Evolutionary conservation across 2,888 invertebrate species (phyloP).

Genomic region (Acrobasis suavella): DNA sequence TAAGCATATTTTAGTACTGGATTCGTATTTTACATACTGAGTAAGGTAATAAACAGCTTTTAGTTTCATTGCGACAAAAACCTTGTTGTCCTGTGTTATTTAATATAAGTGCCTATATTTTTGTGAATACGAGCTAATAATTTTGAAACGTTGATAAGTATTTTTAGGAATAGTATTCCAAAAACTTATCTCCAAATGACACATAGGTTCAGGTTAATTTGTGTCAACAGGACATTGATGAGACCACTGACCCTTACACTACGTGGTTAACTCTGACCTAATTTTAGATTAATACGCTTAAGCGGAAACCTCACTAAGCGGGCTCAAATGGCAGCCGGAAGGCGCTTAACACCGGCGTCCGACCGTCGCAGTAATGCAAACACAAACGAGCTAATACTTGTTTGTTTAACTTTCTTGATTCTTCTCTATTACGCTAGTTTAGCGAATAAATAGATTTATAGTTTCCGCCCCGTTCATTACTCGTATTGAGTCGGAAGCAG

Average conservation of each 20-base stretch:
- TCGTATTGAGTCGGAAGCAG: slow-evolving; percentile 64
- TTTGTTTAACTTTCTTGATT: slow-evolving; percentile 66
- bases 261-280: slow-evolving; percentile 77
- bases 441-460: slow-evolving; percentile 77
- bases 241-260: slow-evolving; percentile 72
- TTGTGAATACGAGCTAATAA: too few relatives aligned
- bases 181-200: too few relatives aligned
- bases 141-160: too few relatives aligned
- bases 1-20: too few relatives aligned
- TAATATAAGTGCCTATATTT: too few relatives aligned
- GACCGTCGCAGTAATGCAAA: slow-evolving; percentile 35
- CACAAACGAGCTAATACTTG: slow-evolving; percentile 62
- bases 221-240: slow-evolving; percentile 31
- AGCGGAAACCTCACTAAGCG: slow-evolving; percentile 80
- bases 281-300: slow-evolving; percentile 81
- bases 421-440: slow-evolving; percentile 74
- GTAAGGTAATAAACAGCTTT: too few relatives aligned
- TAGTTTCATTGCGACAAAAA: too few relatives aligned
- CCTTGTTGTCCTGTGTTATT: too few relatives aligned
- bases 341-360: slow-evolving; percentile 49
- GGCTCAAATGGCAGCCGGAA: slow-evolving; percentile 73
- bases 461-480: slow-evolving; percentile 82
- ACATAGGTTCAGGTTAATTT: neutral
- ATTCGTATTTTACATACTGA: too few relatives aligned
- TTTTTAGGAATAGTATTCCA: too few relatives aligned